A percentile compares a stretch with the other conserved stretches of the same genome.
Conservation (phyloP, 2,888 invertebrate species). For the Xylota sylvarum region DNA sequence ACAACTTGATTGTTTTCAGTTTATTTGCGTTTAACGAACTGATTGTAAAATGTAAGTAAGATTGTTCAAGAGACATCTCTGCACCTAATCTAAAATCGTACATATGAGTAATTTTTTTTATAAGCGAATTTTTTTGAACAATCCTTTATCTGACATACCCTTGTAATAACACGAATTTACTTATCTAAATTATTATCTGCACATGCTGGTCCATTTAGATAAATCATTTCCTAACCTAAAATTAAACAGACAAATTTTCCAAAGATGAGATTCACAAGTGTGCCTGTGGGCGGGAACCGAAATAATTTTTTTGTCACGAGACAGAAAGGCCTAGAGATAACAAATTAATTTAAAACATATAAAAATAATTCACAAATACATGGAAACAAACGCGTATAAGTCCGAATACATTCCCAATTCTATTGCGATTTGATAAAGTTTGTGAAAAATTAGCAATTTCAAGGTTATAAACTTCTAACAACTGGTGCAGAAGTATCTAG, state of each 20-base stretch:
- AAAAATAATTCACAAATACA: neutral
- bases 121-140: too few species aligned
- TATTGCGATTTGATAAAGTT: neutral
- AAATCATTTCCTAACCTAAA: neutral
- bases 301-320: conserved; percentile 22
- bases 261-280: conserved; percentile 2
- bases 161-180: too few species aligned
- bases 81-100: too few species aligned
- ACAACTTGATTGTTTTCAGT: too few species aligned
- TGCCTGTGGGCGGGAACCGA: conserved; percentile 17
- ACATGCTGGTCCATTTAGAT: neutral
- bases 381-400: neutral
- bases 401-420: neutral
- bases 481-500: neutral
- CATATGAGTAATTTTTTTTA: too few species aligned
- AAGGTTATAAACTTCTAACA: conserved; percentile 10
- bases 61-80: too few species aligned
- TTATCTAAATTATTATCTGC: too few species aligned
- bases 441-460: neutral
- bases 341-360: neutral
- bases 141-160: too few species aligned
- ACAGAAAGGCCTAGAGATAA: conserved; percentile 11
- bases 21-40: too few species aligned
- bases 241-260: neutral
- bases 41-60: too few species aligned